Evolutionary conservation across 2,888 invertebrate genomes (phyloP), one percentile per base, ranked within the genome.

Genomic region (Anthophora plumipes): DNA sequence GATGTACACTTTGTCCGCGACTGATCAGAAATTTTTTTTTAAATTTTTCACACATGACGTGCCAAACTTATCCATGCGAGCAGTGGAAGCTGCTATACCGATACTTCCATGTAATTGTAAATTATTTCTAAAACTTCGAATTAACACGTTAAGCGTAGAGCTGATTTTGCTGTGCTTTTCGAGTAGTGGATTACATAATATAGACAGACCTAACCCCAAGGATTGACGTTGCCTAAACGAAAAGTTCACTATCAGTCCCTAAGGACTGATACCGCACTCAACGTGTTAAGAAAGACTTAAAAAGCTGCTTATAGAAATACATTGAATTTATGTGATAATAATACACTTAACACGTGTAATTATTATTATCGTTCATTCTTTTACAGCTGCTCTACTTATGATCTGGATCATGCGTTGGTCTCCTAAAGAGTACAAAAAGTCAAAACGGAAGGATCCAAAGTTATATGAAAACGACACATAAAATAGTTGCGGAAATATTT

Each of bases 401-500:
- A 0, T n/a, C 9, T 50, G 9, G 9, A 25, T 17, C 17, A 17
- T 25, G 0, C 37, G 1, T 0, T 90, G 88, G 87, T 14, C 71
- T 1, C 20, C 3, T 0, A 54, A n/a, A 25, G 72, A 69, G 39
- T 0, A 85, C 60, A 74, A 72, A 22, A 71, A 60, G 55, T 20
- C 12, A 20, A 71, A 46, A 20, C 77, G 88, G 20, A 89, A 90
- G 50, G 64, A 90, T 76, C 86, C 86, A 7, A 83, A 81, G 46
- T 79, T 85, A 50, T 90, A 82, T 46, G 87, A 86, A 68, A 85
- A 86, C 9, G 87, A 89, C 57, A 72, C 71, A 20, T 87, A 71
- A 83, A 25, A n/a, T 12, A 39, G 17, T 50, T 52, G 3, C 1
- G 7, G 17, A 37, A n/a, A 25, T 39, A 31, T 31, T 31, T 4